Evolutionary conservation across 2,888 invertebrate genomes (phyloP).

Genomic region (Pimpla rufipes): DNA sequence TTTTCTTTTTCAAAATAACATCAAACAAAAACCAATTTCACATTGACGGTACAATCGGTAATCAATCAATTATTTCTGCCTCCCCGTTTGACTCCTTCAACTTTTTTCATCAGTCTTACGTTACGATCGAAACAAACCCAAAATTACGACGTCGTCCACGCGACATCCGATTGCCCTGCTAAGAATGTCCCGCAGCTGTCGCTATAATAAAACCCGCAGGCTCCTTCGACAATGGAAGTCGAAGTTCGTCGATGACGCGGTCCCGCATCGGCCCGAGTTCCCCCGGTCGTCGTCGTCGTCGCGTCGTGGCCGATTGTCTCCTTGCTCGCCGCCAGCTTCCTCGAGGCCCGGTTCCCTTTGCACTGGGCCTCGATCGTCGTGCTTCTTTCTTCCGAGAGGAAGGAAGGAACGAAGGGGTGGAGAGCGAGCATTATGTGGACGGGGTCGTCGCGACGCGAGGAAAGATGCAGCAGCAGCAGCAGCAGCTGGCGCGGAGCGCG

Average conservation of each 20-base stretch:
- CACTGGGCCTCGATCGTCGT: slow-evolving; percentile 20
- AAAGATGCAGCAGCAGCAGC: slow-evolving; percentile 63
- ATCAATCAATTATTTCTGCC: too few relatives aligned
- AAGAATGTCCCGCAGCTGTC: slow-evolving; percentile 33
- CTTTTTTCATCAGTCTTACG: too few relatives aligned
- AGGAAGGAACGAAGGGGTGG: slow-evolving; percentile 41
- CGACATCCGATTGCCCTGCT: background rate
- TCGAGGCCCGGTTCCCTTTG: background rate
- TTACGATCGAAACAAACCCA: too few relatives aligned
- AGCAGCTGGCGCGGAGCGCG: slow-evolving; percentile 69
- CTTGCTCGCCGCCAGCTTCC: background rate
- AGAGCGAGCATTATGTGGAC: slow-evolving; percentile 38
- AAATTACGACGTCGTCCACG: background rate
- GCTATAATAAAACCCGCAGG: slow-evolving; percentile 5
- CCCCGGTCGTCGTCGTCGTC: background rate
- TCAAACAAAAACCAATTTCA: too few relatives aligned
- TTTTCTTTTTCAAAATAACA: too few relatives aligned
- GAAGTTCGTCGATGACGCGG: slow-evolving; percentile 3
- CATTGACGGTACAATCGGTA: too few relatives aligned
- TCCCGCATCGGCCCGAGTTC: slow-evolving; percentile 48
- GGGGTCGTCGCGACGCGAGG: slow-evolving; percentile 23
- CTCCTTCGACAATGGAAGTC: slow-evolving; percentile 1
- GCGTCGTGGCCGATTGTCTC: slow-evolving; percentile 19
- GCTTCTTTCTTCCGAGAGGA: slow-evolving; percentile 27
- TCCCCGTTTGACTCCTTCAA: too few relatives aligned